Base-by-base conservation (phyloP, 2,113 vertebrate species). In the Myiagra hebetior region DNA sequence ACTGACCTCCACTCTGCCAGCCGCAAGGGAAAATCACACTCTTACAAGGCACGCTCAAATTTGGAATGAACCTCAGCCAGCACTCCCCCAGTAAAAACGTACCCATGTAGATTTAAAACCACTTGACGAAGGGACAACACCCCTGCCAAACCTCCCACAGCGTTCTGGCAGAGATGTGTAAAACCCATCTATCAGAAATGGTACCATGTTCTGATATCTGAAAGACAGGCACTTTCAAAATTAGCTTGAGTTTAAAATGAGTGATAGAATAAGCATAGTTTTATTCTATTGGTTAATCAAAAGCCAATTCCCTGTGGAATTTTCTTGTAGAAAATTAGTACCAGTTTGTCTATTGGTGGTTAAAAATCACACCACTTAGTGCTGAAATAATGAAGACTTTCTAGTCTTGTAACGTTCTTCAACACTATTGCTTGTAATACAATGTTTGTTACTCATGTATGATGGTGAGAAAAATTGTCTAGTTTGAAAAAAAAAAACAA, bases 1-100 rank as follows among this genome's bases (percentile, higher is more conserved):
- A 8, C 20, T 2, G 0, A 44, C 1, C 41, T 33, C 15, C 37
- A 10, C 7, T 9, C 52, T 44, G 22, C 2, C 35, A 57, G 33
- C 23, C 72, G 60, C 19, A 26, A 59, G 27, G 41, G 15, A 7
- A 78, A 56, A 75, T 13, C 37, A 14, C 33, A 46, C 42, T 41
- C 53, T 30, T 6, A 27, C 1, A 44, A 72, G 3, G 21, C 27
- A 31, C 22, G 1, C n/a, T 53, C 28, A 56, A 8, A 44, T 68
- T 9, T 50, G 23, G 17, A 8, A 44, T 2, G 5, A 84, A 11
- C 15, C 7, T 37, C 76, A 83, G 37, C 4, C 84, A 86, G 22
- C 37, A 33, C 7, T 65, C 3, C 23, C 16, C 6, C 13, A 39
- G 46, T 3, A 47, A 78, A 87, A 91, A 52, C 24, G 42, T 39